Evolutionary conservation across 2,888 invertebrate genomes (phyloP).

Genomic region (Drosophila heteroneura): DNA sequence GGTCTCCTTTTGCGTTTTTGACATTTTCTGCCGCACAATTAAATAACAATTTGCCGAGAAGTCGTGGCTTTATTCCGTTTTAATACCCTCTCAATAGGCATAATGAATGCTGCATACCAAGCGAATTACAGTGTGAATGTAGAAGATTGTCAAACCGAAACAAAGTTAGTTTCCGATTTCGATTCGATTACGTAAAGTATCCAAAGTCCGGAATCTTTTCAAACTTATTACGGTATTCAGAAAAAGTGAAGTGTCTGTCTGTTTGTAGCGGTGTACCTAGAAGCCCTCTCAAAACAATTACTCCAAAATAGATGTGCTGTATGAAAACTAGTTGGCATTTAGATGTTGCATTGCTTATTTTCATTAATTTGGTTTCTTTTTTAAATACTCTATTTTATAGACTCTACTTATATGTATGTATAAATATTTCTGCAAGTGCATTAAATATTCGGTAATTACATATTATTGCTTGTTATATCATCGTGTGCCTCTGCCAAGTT

Average conservation of each 20-base stretch:
- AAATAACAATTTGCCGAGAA: constrained; percentile 70
- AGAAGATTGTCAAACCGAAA: background rate
- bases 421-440: constrained; percentile 2
- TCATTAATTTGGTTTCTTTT: background rate
- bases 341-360: background rate
- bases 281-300: background rate
- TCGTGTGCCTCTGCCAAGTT: constrained; percentile 14
- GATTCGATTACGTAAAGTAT: background rate
- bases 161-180: background rate
- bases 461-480: constrained; percentile 33
- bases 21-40: constrained; percentile 62
- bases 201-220: background rate
- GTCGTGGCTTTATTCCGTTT: constrained; percentile 38
- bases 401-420: background rate
- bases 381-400: background rate
- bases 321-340: background rate
- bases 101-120: background rate
- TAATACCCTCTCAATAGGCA: constrained; percentile 16
- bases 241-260: background rate
- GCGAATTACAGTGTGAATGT: background rate
- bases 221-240: background rate
- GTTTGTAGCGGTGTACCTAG: background rate
- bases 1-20: constrained; percentile 24
- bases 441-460: background rate
- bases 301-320: background rate